These are phyloP conservation scores for Galaxea fascicularis DNA, from an alignment of 92 coral and sea anemone species.

Conservation along the genomic window DNA sequence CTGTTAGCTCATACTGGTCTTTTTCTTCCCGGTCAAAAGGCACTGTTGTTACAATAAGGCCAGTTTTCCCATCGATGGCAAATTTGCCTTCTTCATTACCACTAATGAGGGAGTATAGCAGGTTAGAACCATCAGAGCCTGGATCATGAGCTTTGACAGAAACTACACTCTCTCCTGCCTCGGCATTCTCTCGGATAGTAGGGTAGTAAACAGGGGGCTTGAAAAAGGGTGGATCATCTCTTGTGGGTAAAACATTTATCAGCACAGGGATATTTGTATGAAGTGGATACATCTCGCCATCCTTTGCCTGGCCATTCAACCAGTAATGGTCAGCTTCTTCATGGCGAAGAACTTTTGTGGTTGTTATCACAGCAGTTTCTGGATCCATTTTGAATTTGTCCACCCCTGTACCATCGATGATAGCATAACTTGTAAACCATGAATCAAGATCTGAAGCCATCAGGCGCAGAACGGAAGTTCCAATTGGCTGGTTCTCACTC, in stretches of 20 bases:
- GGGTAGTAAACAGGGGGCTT: conserved; percentile 93
- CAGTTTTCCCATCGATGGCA: conserved; percentile 73
- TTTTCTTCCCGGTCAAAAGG: conserved; percentile 75
- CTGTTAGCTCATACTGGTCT: conserved; percentile 63
- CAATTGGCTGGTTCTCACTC: conserved; percentile 73
- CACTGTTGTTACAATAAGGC: conserved; percentile 77
- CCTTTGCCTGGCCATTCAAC: conserved; percentile 89
- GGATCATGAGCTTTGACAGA: conserved; percentile 81
- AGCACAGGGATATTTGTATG: conserved; percentile 86
- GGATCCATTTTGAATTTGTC: conserved; percentile 84
- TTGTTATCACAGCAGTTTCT: conserved; percentile 77
- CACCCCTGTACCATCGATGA: conserved; percentile 98
- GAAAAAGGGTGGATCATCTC: conserved; percentile 88
- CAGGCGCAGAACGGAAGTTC: conserved; percentile 63
- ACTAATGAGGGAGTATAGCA: conserved; percentile 73
- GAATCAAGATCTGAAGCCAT: conserved; percentile 68
- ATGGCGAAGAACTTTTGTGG: conserved; percentile 73
- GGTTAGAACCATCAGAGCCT: conserved; percentile 77
- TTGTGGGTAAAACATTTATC: conserved; percentile 75
- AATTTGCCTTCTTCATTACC: conserved; percentile 85
- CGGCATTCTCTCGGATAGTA: conserved; percentile 74
- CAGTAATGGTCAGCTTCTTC: conserved; percentile 91
- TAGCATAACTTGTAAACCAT: conserved; percentile 78
- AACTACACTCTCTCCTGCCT: conserved; percentile 76
- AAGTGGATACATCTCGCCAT: conserved; percentile 79